Conservation (phyloP, 2,113 vertebrate species). For the Laticauda colubrina region DNA sequence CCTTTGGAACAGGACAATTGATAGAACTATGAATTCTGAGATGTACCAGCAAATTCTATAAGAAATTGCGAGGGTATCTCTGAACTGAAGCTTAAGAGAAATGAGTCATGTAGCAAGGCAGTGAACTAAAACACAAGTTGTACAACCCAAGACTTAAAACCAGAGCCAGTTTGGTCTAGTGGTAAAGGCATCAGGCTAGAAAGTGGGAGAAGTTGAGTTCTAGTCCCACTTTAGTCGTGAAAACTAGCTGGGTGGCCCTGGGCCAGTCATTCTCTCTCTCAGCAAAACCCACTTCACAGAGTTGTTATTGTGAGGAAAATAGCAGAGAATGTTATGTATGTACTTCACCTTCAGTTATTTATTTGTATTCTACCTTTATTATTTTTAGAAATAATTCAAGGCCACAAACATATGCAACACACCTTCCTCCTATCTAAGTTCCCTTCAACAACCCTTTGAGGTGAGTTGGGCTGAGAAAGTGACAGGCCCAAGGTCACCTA, state of each 20-base stretch:
- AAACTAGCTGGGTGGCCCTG: not conserved
- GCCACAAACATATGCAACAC: no score
- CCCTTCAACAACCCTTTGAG: no score
- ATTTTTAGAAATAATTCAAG: no score
- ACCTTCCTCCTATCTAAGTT: no score
- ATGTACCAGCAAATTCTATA: not conserved
- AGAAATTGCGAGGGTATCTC: not conserved
- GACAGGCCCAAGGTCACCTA: no score
- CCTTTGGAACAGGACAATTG: not conserved
- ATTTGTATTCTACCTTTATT: no score
- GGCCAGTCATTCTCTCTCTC: no score
- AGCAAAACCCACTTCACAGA: no score
- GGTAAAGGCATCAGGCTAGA: not conserved
- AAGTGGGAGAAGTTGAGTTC: not conserved
- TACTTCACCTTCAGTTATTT: no score
- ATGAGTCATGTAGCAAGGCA: not conserved
- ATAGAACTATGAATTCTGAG: not conserved
- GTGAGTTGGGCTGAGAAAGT: no score
- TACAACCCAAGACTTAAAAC: not conserved
- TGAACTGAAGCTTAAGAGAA: not conserved
- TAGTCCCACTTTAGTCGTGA: not conserved
- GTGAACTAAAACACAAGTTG: not conserved
- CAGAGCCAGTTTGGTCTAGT: not conserved
- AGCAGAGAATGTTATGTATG: no score
- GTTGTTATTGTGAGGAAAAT: no score